Base-by-base conservation (phyloP, 2,113 vertebrate species). In the Ahaetulla prasina region DNA sequence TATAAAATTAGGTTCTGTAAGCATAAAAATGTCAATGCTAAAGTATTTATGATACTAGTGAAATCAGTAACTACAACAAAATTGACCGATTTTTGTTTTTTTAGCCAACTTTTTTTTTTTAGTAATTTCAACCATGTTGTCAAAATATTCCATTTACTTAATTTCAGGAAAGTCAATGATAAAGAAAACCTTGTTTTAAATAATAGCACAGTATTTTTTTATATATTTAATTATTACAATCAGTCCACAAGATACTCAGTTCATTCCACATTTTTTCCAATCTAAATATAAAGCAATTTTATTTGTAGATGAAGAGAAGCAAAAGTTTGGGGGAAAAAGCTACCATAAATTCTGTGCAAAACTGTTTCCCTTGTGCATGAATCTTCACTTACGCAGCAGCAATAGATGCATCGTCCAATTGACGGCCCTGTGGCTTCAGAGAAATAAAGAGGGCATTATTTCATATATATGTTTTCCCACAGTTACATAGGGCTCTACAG, bases 351-450 rank as follows among this genome's bases (percentile, higher is more conserved):
- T 95, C 87, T 90, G 94, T 92, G 93, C 88, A 89, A 91, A 47
- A 30, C 93, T 92, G 2, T 92, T 91, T 92, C 87, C 94, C 11
- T 88, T 55, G 94, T 92, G 93, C 55, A 89, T 95, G 89, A 30
- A 85, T 95, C 87, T 84, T 9, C 1, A 25, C 22, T 98, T 97
- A 99, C 0, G 98, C 99, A 60, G 99, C 99, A 63, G 98, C 98
- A 43, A 99, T 98, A 0, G 98, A 99, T 92, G 97, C 95, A 1
- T 98, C 98, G 52, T 99, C 98, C 92, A 94, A 84, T 54, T 98
- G 98, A 50, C 98, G 98, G 94, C 99, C 99, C 95, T 99, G 99
- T 93, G 99, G 99, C 99, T 99, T 97, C 90, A 96, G 89, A 86
- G 95, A 90, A 85, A 92, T 52, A 14, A 89, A 92, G 94, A 53